phyloP scores from a whole-genome alignment of 2,113 vertebrate genomes.

The Zingel zingel region DNA sequence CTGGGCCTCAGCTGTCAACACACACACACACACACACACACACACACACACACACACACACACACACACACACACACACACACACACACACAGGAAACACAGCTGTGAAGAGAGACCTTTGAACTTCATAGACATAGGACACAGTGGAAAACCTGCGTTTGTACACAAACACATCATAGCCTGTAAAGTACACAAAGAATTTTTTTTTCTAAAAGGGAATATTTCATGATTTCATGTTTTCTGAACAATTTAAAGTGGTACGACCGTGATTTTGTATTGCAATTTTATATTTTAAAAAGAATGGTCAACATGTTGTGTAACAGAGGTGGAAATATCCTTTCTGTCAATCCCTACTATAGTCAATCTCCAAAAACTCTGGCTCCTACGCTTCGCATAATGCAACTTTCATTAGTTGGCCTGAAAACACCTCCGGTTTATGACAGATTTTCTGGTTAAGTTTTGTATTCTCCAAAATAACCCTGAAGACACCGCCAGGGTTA shows the following conservation, averaged over 20 bases:
- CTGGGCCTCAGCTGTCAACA: constrained; percentile 77
- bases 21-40: constrained; percentile 7
- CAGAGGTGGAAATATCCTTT: not conserved
- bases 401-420: not conserved
- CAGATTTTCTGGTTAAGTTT: not conserved
- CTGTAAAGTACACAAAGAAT: not conserved
- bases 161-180: not conserved
- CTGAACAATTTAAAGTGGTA: not conserved
- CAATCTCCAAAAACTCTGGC: not conserved
- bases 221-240: not conserved
- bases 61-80: constrained; percentile 6
- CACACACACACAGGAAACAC: constrained; percentile 22
- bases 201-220: not conserved
- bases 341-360: not conserved
- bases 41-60: constrained; percentile 6
- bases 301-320: not conserved
- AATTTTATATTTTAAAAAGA: not conserved
- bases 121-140: not conserved
- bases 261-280: not conserved
- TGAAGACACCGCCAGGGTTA: not conserved
- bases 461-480: not conserved
- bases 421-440: not conserved
- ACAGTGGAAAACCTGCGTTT: not conserved
- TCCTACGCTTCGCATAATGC: not conserved
- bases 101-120: not conserved